Evolutionary conservation across 1,140 invertebrate genomes (phyloP).

Genomic region (Heterodera carotae): DNA sequence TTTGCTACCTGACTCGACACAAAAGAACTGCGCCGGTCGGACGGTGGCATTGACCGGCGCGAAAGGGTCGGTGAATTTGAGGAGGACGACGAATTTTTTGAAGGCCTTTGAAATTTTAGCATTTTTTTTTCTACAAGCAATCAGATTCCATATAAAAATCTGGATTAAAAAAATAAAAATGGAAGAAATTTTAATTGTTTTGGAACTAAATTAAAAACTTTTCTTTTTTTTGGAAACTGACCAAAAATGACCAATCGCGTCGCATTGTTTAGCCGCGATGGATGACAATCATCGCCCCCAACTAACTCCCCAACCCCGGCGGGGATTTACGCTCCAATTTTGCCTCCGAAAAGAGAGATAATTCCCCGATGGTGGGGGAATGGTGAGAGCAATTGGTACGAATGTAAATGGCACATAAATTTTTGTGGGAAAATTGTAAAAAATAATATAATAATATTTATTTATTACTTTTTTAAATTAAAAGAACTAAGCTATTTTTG

Average conservation of each 20-base stretch:
- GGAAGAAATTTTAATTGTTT: not conserved
- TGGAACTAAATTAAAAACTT: not conserved
- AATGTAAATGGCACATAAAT: not conserved
- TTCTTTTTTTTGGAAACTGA: not conserved
- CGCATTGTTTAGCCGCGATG: not conserved
- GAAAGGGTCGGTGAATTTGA: not conserved
- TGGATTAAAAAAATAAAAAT: too few relatives aligned
- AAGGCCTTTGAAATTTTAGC: not conserved
- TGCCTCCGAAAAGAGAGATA: conserved; percentile 5
- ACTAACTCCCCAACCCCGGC: too few relatives aligned
- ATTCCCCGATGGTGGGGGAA: not conserved
- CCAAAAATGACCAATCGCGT: not conserved
- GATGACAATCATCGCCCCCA: not conserved
- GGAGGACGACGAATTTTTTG: not conserved
- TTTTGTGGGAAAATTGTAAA: not conserved
- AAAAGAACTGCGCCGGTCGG: not conserved
- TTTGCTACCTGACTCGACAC: not conserved
- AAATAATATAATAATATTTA: too few relatives aligned
- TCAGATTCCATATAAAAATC: too few relatives aligned
- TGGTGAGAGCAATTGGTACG: not conserved
- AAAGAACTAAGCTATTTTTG: too few relatives aligned
- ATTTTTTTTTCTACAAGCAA: not conserved
- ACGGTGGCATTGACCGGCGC: not conserved
- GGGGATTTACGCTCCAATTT: not conserved
- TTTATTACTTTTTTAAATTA: too few relatives aligned